These are phyloP conservation scores for Cyclina sinensis DNA, from an alignment of 1,140 invertebrate species.

Conservation along the genomic window DNA sequence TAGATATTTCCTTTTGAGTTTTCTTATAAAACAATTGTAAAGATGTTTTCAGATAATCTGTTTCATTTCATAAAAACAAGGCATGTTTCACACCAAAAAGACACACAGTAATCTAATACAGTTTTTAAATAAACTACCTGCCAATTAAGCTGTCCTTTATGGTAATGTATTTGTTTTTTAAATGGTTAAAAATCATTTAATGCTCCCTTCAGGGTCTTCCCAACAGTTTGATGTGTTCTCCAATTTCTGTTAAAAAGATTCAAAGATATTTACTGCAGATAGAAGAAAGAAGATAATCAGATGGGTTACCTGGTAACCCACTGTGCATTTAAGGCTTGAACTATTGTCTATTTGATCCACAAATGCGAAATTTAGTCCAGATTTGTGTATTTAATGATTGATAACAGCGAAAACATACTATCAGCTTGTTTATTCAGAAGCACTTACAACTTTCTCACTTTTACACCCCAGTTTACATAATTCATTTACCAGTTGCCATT, in stretches of 20 bases:
- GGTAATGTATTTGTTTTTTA: conserved; percentile 23
- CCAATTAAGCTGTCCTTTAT: not conserved
- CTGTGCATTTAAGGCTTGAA: too few relatives aligned
- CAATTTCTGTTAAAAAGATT: not conserved
- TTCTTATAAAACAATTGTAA: not conserved
- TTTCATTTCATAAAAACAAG: conserved; percentile 4
- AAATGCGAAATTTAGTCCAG: too few relatives aligned
- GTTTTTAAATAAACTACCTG: conserved; percentile 2
- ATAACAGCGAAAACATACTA: too few relatives aligned
- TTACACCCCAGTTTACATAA: too few relatives aligned
- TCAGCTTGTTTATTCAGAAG: too few relatives aligned
- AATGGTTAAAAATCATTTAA: not conserved
- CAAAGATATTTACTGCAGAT: too few relatives aligned
- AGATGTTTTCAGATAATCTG: not conserved
- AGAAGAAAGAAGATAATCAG: too few relatives aligned
- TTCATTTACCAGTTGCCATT: too few relatives aligned
- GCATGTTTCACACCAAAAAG: not conserved
- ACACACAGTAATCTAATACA: not conserved
- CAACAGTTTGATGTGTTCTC: not conserved
- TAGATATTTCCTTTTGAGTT: not conserved
- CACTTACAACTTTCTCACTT: too few relatives aligned
- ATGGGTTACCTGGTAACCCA: too few relatives aligned
- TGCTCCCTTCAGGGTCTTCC: not conserved
- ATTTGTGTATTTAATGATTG: too few relatives aligned
- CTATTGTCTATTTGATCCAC: too few relatives aligned